Evolutionary conservation across 2,113 vertebrate genomes (phyloP), one percentile per base, ranked within the genome.

Genomic region (Stercorarius parasiticus): DNA sequence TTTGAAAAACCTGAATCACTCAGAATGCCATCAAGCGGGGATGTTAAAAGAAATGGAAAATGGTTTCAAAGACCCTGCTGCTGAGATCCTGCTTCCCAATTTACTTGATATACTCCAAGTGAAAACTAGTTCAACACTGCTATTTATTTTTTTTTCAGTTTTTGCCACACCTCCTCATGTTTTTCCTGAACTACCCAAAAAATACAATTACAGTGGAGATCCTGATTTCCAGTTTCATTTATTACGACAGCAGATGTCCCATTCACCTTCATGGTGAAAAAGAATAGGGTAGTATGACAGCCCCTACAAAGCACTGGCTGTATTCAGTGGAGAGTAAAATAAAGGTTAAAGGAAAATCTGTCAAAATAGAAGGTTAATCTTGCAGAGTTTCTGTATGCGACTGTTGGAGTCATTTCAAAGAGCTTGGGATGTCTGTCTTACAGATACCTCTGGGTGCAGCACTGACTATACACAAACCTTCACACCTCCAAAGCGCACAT

Each of bases 401-500:
- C 11, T 18, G 67, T 3, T 32, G 4, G 14, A 53, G 34, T 3
- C 14, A 5, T 3, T 59, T 49, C 40, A 50, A 29, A 27, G 65
- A 29, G 76, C 5, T 11, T 17, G 13, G 45, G 49, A 42, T 4
- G 9, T 4, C 4, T 5, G 40, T 16, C 73, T 9, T 25, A 10
- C 21, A 4, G n/a, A 15, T 23, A 42, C 50, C 71, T 5, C 27
- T 9, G 71, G 55, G 66, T 6, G n/a, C 76, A 78, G 34, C 70
- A 8, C 11, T 1, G 40, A 12, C 5, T 0, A 3, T 18, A 18
- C 3, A 1, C 3, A n/a, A 17, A 5, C n/a, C 74, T 5, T 14
- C 27, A 3, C 52, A 4, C 17, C 83, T 5, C 11, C 23, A 2
- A 52, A 5, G 52, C 2, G 15, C 19, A 2, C 34, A 6, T 3